phyloP scores from a whole-genome alignment of 2,888 invertebrate species.

The Melieria omissa region DNA sequence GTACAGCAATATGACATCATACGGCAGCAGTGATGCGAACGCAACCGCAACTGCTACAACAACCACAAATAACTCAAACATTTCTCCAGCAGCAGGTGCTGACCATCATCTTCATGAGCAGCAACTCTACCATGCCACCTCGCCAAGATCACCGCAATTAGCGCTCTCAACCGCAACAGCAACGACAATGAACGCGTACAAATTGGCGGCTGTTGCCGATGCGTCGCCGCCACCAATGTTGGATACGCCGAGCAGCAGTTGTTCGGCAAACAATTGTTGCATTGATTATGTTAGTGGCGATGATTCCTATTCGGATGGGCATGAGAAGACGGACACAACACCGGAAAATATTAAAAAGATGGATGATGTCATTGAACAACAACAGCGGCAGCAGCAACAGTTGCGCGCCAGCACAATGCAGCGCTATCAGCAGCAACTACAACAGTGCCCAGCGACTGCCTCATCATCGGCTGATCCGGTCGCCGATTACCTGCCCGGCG shows the following conservation, averaged over 20 bases:
- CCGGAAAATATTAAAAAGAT: slow-evolving; percentile 67
- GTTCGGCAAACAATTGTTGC: slow-evolving; percentile 17
- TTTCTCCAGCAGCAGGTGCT: slow-evolving; percentile 33
- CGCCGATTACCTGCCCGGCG: slow-evolving; percentile 38
- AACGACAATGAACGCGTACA: slow-evolving; percentile 12
- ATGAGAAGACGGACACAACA: slow-evolving; percentile 65
- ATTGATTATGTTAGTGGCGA: slow-evolving; percentile 42
- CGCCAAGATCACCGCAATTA: slow-evolving; percentile 28
- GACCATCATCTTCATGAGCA: neutral
- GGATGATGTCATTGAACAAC: slow-evolving; percentile 62
- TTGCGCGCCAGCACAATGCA: slow-evolving; percentile 12
- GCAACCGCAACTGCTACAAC: slow-evolving; percentile 24
- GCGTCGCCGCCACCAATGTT: neutral
- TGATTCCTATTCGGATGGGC: slow-evolving; percentile 58
- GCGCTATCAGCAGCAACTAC: neutral
- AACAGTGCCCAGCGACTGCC: neutral
- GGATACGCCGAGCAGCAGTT: slow-evolving; percentile 14
- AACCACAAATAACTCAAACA: slow-evolving; percentile 22
- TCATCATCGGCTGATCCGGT: slow-evolving; percentile 22
- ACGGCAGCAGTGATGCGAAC: slow-evolving; percentile 32
- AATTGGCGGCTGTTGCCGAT: neutral
- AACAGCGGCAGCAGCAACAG: slow-evolving; percentile 12
- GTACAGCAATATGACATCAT: slow-evolving; percentile 47
- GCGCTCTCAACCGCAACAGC: slow-evolving; percentile 30
- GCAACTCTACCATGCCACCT: slow-evolving; percentile 8